Evolutionary conservation across 1,140 invertebrate genomes (phyloP).

Genomic region (Trachymyrmex septentrionalis): DNA sequence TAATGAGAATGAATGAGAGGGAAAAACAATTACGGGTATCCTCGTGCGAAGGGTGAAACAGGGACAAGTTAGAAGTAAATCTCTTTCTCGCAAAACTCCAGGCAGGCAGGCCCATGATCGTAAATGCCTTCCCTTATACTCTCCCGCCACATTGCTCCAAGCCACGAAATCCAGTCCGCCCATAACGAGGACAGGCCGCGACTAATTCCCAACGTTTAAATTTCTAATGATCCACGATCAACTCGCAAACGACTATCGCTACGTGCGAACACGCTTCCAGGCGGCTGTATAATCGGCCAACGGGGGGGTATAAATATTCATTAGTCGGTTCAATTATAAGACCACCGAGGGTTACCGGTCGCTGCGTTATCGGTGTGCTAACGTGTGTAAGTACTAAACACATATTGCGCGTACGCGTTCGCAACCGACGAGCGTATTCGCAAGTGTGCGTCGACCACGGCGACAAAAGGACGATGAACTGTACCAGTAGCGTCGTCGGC

Average conservation of each 20-base stretch:
- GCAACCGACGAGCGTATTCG: slow-evolving; percentile 15
- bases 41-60: neutral
- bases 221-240: slow-evolving; percentile 54
- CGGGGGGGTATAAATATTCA: slow-evolving; percentile 58
- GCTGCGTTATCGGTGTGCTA: slow-evolving; percentile 26
- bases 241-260: slow-evolving; percentile 34
- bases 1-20: neutral
- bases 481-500: slow-evolving; percentile 59
- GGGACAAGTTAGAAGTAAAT: neutral
- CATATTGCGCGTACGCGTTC: slow-evolving; percentile 10
- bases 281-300: slow-evolving; percentile 35
- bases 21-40: neutral
- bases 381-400: slow-evolving; percentile 34
- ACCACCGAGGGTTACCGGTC: slow-evolving; percentile 26
- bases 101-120: neutral
- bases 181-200: slow-evolving; percentile 33
- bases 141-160: slow-evolving; percentile 15
- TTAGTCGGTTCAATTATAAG: slow-evolving; percentile 58
- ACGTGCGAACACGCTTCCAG: slow-evolving; percentile 45
- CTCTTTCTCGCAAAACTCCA: slow-evolving; percentile 7
- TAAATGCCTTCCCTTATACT: slow-evolving; percentile 21
- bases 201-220: slow-evolving; percentile 56
- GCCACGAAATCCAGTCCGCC: slow-evolving; percentile 32
- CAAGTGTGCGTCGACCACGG: slow-evolving; percentile 19
- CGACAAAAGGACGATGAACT: slow-evolving; percentile 78